Conservation (phyloP, 2,113 vertebrate species). For the Psophia crepitans region DNA sequence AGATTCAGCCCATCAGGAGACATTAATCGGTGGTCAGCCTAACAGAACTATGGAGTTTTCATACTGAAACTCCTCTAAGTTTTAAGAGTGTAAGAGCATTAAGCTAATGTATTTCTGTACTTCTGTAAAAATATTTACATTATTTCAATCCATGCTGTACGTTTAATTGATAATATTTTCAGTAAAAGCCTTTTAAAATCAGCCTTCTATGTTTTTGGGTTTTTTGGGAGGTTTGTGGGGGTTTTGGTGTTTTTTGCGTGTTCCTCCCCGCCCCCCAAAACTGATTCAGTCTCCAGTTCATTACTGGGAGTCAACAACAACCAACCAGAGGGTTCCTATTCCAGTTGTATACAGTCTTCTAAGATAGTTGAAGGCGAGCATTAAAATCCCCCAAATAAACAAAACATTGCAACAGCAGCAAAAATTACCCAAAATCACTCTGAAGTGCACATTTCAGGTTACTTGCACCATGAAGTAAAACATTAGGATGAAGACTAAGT, state of each 20-base stretch:
- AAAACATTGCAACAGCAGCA: neutral
- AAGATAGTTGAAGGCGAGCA: neutral
- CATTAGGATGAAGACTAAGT: neutral
- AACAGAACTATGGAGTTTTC: neutral
- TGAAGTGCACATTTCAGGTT: neutral
- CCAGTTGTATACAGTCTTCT: neutral
- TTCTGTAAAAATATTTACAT: neutral
- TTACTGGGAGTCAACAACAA: neutral
- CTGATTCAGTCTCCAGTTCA: neutral
- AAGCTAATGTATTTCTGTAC: neutral
- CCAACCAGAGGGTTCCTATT: neutral
- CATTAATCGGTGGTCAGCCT: too few species aligned
- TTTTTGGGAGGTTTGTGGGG: too few species aligned
- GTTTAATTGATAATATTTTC: neutral
- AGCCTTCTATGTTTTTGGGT: neutral
- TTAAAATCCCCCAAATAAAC: neutral
- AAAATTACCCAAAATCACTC: neutral
- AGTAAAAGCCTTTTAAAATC: neutral
- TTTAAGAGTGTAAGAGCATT: neutral
- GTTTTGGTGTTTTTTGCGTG: too few species aligned
- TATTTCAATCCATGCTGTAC: neutral
- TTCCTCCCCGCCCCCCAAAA: too few species aligned
- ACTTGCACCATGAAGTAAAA: neutral
- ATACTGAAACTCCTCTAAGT: neutral
- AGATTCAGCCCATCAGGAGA: too few species aligned